Percentiles rank a stretch among this genome's conserved stretches.
Conservation (phyloP, 2,797 vertebrate species). For the Chelidonichthys spinosus region DNA sequence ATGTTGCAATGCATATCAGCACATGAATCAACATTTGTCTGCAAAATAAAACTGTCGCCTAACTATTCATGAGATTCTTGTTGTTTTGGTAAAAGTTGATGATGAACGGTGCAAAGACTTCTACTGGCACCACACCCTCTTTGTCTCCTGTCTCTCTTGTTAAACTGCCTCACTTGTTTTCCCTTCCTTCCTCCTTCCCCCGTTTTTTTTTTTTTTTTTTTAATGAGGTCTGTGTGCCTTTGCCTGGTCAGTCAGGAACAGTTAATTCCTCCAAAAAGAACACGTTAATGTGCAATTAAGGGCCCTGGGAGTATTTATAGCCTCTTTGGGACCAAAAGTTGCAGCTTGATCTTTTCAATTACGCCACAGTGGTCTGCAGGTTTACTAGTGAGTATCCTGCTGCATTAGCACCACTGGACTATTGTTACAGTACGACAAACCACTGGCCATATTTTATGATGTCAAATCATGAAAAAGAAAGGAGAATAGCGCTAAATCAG, state of each 20-base stretch:
- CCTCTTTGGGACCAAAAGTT: conserved; percentile 44
- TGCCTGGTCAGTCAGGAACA: conserved; percentile 68
- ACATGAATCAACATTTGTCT: conserved; percentile 26
- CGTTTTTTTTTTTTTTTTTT: conserved; percentile 36
- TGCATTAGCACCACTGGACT: not conserved
- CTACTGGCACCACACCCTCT: conserved; percentile 56
- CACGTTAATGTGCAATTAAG: conserved; percentile 70
- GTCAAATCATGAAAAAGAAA: conserved; percentile 7
- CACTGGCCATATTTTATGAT: not conserved
- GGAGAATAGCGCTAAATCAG: not conserved
- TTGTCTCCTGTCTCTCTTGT: conserved; percentile 69
- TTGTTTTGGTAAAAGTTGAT: conserved; percentile 42
- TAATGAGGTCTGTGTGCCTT: conserved; percentile 70
- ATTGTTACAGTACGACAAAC: not conserved
- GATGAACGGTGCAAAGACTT: conserved; percentile 46
- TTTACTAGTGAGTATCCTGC: conserved; percentile 19
- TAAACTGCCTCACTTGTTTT: conserved; percentile 66
- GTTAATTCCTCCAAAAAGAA: conserved; percentile 68
- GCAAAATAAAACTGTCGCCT: conserved; percentile 54
- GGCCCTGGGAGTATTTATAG: conserved; percentile 60
- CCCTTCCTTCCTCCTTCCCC: conserved; percentile 34
- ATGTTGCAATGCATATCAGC: conserved; percentile 14
- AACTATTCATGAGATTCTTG: conserved; percentile 38
- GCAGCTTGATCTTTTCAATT: conserved; percentile 28
- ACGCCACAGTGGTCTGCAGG: conserved; percentile 1